Evolutionary conservation across 1,140 invertebrate species (phyloP), one percentile per base, ranked within the genome.

Genomic region (Elysia chlorotica): DNA sequence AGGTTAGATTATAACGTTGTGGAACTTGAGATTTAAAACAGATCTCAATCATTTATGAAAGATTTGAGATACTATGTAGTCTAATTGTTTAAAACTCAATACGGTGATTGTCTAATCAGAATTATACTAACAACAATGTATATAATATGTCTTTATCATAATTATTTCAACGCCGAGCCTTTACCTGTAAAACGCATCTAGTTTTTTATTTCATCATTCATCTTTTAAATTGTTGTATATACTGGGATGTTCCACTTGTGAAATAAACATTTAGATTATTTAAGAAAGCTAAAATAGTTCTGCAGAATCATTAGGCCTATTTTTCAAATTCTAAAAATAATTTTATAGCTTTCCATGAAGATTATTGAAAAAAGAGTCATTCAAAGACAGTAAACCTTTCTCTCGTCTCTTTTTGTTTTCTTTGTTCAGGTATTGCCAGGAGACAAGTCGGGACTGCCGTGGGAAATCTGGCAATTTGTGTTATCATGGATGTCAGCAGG

Each of bases 381-480:
- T 41, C 6, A 59, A 30, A 36, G 48, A 36, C 23, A 56, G 41
- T 35, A 37, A 21, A 28, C 56, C 56, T 59, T 59, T 59, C 14
- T 59, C 25, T 17, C 6, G 14, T 17, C 25, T 17, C 10, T 25
- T 17, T 63, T 63, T 17, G 30, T 63, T 35, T 66, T 17, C 31
- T 66, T 30, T 38, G 62, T 36, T 23, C 78, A 81, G 63, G 77
- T 82, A 31, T 61, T 81, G n/a, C 81, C 79, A 31, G 77, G 79
- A 1, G 81, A 84, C 66, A 83, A 82, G 61, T 73, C 77, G n/a
- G 81, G 83, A 0, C 71, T 84, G 23, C 83, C 83, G 28, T 78
- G 76, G 77, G 83, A 84, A 67, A 77, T 84, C 17, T 84, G 83
- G 83, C 77, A 81, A 56, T 81, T 84, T 21, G 82, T 84, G 38